Conservation (phyloP, 1,140 invertebrate species). For the Melitaea cinxia region DNA sequence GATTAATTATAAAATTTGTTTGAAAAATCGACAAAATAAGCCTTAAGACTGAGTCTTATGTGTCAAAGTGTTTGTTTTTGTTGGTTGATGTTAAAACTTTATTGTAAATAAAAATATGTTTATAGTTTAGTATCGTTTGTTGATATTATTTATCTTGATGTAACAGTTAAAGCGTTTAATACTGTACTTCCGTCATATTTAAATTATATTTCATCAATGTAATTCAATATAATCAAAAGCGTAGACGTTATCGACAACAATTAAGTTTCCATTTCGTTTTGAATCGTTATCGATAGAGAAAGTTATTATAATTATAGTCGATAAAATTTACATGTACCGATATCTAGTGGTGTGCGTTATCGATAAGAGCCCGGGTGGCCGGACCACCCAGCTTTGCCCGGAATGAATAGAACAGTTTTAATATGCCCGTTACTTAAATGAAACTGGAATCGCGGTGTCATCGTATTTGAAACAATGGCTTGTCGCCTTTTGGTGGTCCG, state of each 20-base stretch:
- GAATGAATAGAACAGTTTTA: slow-evolving; percentile 39
- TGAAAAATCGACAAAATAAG: no score
- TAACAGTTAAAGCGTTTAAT: no score
- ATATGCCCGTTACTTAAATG: slow-evolving; percentile 54
- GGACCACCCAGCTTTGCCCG: slow-evolving; percentile 52
- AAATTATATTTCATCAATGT: no score
- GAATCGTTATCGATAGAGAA: slow-evolving; percentile 52
- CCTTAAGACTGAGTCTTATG: no score
- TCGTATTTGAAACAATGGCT: slow-evolving; percentile 38
- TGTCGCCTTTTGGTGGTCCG: slow-evolving; percentile 25
- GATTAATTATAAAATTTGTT: no score
- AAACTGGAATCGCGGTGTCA: slow-evolving; percentile 52
- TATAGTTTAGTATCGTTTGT: no score
- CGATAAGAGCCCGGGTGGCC: slow-evolving; percentile 62
- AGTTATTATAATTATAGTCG: slow-evolving; percentile 69
- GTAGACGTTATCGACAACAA: background rate
- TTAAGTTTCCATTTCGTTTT: background rate
- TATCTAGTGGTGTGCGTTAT: slow-evolving; percentile 57
- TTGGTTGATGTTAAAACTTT: no score
- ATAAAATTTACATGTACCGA: slow-evolving; percentile 64
- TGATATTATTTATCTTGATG: no score
- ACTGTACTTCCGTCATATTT: no score
- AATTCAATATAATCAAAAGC: no score
- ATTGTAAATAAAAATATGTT: no score
- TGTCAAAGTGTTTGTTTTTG: no score